Conservation (phyloP, 2,888 invertebrate genomes). For the Hofmannophila pseudospretella region DNA sequence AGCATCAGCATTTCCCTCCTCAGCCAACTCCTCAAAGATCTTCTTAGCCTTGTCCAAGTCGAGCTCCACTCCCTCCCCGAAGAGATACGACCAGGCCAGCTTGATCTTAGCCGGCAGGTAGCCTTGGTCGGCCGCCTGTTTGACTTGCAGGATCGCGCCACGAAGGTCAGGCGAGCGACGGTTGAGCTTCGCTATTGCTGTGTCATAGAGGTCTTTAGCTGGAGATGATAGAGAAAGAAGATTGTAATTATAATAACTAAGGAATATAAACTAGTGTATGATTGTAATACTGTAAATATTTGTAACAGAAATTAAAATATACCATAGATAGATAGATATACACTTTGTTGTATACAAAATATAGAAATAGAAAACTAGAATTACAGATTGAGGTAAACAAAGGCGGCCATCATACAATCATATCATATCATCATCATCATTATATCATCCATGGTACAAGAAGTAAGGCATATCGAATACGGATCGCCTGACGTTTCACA, state of each 20-base stretch:
- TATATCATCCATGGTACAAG: no score
- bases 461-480: no score
- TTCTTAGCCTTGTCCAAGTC: constrained; percentile 86
- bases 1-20: constrained; percentile 89
- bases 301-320: no score
- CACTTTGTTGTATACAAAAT: no score
- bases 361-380: no score
- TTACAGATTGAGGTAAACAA: no score
- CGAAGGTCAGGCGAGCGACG: constrained; percentile 85
- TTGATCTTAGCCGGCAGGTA: constrained; percentile 89
- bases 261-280: no score
- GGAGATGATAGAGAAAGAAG: constrained; percentile 15
- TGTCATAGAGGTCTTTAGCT: constrained; percentile 87
- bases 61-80: constrained; percentile 88
- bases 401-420: no score
- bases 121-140: constrained; percentile 88
- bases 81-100: constrained; percentile 92
- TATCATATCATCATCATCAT: no score
- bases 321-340: no score
- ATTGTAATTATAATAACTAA: background rate
- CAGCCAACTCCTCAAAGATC: constrained; percentile 86
- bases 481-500: no score
- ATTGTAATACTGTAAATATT: no score
- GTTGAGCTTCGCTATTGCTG: constrained; percentile 83
- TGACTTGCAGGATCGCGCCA: constrained; percentile 86